Percentiles rank a stretch among this genome's conserved stretches.
These are phyloP conservation scores for Danio kyathit DNA, from an alignment of 2,797 vertebrate species.

Conservation along the genomic window DNA sequence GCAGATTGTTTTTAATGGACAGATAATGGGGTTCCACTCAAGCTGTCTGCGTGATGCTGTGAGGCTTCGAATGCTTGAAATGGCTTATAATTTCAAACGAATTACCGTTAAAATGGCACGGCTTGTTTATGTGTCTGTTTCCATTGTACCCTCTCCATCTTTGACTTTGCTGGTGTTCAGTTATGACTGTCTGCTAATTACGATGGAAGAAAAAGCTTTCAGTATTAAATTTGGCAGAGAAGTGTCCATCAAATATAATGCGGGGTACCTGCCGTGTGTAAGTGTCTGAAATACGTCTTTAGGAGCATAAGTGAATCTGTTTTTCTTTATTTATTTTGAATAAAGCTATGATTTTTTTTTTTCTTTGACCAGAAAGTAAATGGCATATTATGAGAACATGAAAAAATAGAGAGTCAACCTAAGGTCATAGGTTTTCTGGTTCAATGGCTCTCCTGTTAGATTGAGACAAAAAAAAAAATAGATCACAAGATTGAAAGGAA, in stretches of 20 bases:
- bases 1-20: constrained; percentile 55
- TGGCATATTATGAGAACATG: background rate
- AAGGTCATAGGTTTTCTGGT: background rate
- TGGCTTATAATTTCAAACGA: constrained; percentile 49
- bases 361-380: background rate
- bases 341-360: background rate
- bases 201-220: constrained; percentile 42
- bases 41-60: constrained; percentile 44
- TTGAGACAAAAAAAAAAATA: background rate
- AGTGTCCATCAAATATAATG: constrained; percentile 15
- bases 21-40: constrained; percentile 55
- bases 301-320: background rate
- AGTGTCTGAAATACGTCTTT: constrained; percentile 10
- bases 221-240: constrained; percentile 39
- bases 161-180: constrained; percentile 28
- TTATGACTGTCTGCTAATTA: constrained; percentile 40
- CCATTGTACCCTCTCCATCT: constrained; percentile 13
- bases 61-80: constrained; percentile 46
- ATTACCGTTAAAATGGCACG: constrained; percentile 36
- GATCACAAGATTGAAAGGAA: background rate
- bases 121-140: constrained; percentile 50
- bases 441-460: background rate
- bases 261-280: background rate
- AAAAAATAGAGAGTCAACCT: background rate
- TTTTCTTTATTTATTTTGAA: background rate